A percentile compares a stretch with the other conserved stretches of the same genome.
These are phyloP conservation scores for Azemiops feae DNA, from an alignment of 2,113 vertebrate species.

Conservation along the genomic window DNA sequence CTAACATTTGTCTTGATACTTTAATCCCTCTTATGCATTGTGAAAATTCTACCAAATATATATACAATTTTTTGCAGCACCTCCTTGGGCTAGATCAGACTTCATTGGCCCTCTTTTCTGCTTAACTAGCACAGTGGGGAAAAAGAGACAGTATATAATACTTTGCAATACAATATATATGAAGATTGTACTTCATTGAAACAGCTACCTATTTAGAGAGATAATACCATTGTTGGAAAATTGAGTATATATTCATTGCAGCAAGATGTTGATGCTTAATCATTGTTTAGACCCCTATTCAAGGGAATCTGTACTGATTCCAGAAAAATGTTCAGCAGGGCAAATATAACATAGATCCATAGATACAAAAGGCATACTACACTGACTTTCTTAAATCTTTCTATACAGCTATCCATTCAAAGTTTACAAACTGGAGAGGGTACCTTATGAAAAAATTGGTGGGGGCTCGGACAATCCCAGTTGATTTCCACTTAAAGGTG, in stretches of 20 bases:
- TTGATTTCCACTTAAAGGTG: slow-evolving; percentile 93
- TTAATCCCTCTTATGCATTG: background rate
- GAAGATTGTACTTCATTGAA: background rate
- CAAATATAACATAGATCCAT: background rate
- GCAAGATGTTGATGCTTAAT: background rate
- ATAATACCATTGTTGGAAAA: background rate
- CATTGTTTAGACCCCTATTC: background rate
- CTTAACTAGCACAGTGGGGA: background rate
- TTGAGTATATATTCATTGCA: background rate
- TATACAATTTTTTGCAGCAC: background rate
- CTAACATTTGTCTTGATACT: background rate
- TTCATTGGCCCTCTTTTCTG: background rate
- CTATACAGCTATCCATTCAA: slow-evolving; percentile 72
- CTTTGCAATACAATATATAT: background rate
- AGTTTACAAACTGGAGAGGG: slow-evolving; percentile 85
- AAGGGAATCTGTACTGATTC: background rate
- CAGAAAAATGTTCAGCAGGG: background rate
- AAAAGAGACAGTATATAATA: background rate
- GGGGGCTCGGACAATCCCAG: slow-evolving; percentile 87
- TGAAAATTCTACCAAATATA: background rate
- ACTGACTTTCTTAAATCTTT: background rate
- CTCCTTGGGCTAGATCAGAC: background rate
- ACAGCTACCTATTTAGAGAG: background rate
- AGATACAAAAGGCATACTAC: background rate
- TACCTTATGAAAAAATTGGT: slow-evolving; percentile 91